Conservation (phyloP, 2,113 vertebrate genomes). For the Erpornis zantholeuca region DNA sequence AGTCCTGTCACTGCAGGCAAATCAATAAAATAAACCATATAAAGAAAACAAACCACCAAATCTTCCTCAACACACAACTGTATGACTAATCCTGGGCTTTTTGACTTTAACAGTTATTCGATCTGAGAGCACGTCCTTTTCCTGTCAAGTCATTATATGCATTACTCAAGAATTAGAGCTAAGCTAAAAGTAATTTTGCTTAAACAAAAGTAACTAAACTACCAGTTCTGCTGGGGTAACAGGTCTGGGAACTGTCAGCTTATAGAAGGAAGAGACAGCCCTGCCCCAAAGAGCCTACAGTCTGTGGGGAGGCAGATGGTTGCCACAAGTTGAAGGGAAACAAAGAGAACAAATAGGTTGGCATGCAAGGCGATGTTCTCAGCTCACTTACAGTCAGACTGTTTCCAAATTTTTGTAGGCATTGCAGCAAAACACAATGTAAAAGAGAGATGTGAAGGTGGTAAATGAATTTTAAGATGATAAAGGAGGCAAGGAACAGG, state of each 20-base stretch:
- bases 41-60: not conserved
- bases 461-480: not conserved
- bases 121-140: not conserved
- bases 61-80: not conserved
- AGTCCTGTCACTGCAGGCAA: not conserved
- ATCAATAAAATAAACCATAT: not conserved
- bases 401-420: conserved; percentile 34
- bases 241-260: not conserved
- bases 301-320: not conserved
- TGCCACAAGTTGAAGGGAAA: not conserved
- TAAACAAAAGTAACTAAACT: not conserved
- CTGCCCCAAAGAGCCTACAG: not conserved
- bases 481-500: not conserved
- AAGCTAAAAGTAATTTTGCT: not conserved
- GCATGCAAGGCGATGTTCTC: not conserved
- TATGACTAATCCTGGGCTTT: not conserved
- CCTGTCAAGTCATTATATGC: not conserved
- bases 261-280: not conserved
- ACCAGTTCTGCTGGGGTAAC: not conserved
- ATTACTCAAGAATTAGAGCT: not conserved
- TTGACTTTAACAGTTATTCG: not conserved
- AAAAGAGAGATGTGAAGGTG: conserved; percentile 23
- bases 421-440: conserved; percentile 13
- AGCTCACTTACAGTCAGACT: not conserved
- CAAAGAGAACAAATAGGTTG: not conserved